A percentile compares a stretch with the other conserved stretches of the same genome.
Conservation (phyloP, 2,797 vertebrate species). For the Periparus ater region DNA sequence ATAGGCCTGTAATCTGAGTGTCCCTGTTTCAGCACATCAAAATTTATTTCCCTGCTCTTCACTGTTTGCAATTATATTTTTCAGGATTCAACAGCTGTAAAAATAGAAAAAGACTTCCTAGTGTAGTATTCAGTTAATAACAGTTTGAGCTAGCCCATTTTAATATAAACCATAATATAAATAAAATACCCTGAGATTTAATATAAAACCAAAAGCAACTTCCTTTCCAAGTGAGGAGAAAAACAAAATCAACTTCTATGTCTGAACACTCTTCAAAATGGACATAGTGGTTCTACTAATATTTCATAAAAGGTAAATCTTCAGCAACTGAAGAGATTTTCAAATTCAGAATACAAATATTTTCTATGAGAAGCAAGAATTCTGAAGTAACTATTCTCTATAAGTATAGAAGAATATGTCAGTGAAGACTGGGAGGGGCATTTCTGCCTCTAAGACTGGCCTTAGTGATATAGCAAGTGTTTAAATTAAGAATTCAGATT, state of each 20-base stretch:
- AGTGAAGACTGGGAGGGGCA: not conserved
- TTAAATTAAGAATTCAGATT: not conserved
- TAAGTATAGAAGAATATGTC: not conserved
- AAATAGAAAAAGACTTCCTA: not conserved
- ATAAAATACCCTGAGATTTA: not conserved
- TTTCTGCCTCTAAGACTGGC: not conserved
- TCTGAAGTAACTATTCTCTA: not conserved
- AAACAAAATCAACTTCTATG: not conserved
- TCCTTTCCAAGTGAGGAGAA: not conserved
- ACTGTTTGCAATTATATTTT: not conserved
- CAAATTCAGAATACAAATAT: not conserved
- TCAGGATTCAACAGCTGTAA: not conserved
- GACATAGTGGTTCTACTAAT: not conserved
- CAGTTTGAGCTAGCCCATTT: not conserved
- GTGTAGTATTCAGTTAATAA: not conserved
- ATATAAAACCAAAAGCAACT: constrained; percentile 17
- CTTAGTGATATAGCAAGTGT: not conserved
- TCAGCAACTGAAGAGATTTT: not conserved
- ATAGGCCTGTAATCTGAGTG: not conserved
- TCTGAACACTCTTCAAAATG: not conserved
- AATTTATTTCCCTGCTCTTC: not conserved
- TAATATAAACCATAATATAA: too few relatives aligned
- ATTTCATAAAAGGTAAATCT: not conserved
- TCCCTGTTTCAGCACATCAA: not conserved
- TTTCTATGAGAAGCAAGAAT: not conserved